Conservation (phyloP, 2,888 invertebrate genomes). For the Hanleya hanleyi region DNA sequence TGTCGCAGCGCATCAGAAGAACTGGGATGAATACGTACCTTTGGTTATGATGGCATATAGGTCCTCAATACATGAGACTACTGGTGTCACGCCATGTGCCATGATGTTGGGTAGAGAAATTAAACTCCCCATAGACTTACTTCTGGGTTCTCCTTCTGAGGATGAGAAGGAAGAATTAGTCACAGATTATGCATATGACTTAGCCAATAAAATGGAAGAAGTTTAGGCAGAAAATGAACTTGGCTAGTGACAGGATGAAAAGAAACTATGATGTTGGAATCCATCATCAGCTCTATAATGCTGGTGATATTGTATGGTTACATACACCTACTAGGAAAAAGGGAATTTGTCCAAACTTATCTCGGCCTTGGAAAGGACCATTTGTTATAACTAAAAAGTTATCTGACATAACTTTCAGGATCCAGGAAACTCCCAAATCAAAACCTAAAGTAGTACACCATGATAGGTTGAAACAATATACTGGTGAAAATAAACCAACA, state of each 20-base stretch:
- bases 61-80: conserved; percentile 33
- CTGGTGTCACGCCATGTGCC: conserved; percentile 25
- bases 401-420: conserved; percentile 16
- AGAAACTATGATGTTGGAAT: conserved; percentile 15
- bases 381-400: conserved; percentile 14
- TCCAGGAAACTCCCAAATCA: not conserved
- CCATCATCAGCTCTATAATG: not conserved
- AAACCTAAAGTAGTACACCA: conserved; percentile 14
- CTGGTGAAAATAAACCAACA: not conserved
- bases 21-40: conserved; percentile 28
- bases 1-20: conserved; percentile 21
- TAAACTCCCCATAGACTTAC: not conserved
- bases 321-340: not conserved
- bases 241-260: conserved; percentile 8
- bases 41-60: conserved; percentile 38
- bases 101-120: conserved; percentile 36
- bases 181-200: conserved; percentile 12
- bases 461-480: conserved; percentile 2
- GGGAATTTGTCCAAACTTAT: conserved; percentile 21
- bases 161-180: too few relatives aligned
- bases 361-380: conserved; percentile 14
- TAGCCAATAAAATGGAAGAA: not conserved
- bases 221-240: conserved; percentile 20
- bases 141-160: not conserved
- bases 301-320: conserved; percentile 22